Evolutionary conservation across 1,140 invertebrate species (phyloP).

Genomic region (Scaptomyza montana): DNA sequence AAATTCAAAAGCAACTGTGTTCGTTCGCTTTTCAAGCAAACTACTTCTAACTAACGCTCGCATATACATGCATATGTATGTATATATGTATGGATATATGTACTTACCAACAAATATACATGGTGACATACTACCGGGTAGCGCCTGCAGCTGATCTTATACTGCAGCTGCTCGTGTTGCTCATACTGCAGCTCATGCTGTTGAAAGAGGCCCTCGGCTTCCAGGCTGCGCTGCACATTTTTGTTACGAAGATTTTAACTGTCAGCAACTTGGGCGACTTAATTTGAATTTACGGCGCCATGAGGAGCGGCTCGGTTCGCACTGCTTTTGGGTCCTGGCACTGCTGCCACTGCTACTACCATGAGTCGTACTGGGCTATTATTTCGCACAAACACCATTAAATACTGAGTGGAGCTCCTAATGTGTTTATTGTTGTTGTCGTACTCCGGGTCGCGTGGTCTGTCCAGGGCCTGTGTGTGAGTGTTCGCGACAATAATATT

Average conservation of each 20-base stretch:
- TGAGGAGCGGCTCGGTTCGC: conserved; percentile 58
- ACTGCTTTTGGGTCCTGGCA: conserved; percentile 16
- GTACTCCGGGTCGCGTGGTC: conserved; percentile 11
- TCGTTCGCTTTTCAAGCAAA: conserved; percentile 63
- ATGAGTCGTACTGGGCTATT: conserved; percentile 56
- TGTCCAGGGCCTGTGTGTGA: conserved; percentile 32
- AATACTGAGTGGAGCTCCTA: conserved; percentile 64
- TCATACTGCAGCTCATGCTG: background rate
- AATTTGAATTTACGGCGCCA: conserved; percentile 81
- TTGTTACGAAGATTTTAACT: conserved; percentile 80
- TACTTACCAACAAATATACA: conserved; percentile 24
- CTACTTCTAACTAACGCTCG: conserved; percentile 64
- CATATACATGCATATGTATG: background rate
- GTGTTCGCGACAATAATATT: conserved; percentile 74
- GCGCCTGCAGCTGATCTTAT: conserved; percentile 58
- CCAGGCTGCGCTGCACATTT: conserved; percentile 69
- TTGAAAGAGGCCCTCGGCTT: conserved; percentile 35
- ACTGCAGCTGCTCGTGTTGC: conserved; percentile 11
- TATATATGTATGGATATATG: background rate
- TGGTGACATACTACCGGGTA: conserved; percentile 24
- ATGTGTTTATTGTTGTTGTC: conserved; percentile 54
- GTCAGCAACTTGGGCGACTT: conserved; percentile 81
- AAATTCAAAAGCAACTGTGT: conserved; percentile 71
- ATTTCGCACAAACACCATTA: conserved; percentile 78
- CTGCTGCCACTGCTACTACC: conserved; percentile 15